phyloP scores from a whole-genome alignment of 2,113 vertebrate species.

The Tupaia chinensis region DNA sequence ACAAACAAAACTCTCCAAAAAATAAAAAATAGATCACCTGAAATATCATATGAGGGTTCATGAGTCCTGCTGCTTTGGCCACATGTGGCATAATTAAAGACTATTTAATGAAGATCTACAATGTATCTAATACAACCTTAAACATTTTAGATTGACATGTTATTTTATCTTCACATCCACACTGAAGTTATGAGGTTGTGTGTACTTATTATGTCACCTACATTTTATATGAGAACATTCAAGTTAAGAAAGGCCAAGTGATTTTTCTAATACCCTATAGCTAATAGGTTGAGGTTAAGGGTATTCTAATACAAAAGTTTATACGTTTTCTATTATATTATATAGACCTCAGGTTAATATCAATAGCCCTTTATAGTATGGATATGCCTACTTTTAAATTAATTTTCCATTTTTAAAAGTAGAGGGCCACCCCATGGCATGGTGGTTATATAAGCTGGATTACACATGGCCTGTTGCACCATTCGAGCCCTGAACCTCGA shows the following conservation, averaged over 20 bases:
- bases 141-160: not conserved
- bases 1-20: not conserved
- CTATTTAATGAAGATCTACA: not conserved
- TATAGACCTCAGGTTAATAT: not conserved
- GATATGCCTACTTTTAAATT: not conserved
- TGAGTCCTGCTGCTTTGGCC: not conserved
- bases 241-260: not conserved
- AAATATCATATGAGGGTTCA: conserved; percentile 14
- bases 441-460: too few relatives aligned
- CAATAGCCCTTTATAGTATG: not conserved
- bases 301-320: not conserved
- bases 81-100: not conserved
- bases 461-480: too few relatives aligned
- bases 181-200: not conserved
- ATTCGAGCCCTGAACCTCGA: too few relatives aligned
- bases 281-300: not conserved
- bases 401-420: not conserved
- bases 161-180: not conserved
- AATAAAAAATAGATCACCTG: not conserved
- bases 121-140: not conserved
- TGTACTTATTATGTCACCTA: not conserved
- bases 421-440: not conserved
- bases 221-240: not conserved
- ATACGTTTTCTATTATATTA: not conserved
- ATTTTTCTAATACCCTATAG: not conserved